Percentiles rank a stretch among this genome's conserved stretches.
phyloP scores from a whole-genome alignment of 2,888 invertebrate genomes.

The Chymomyza procnemis region DNA sequence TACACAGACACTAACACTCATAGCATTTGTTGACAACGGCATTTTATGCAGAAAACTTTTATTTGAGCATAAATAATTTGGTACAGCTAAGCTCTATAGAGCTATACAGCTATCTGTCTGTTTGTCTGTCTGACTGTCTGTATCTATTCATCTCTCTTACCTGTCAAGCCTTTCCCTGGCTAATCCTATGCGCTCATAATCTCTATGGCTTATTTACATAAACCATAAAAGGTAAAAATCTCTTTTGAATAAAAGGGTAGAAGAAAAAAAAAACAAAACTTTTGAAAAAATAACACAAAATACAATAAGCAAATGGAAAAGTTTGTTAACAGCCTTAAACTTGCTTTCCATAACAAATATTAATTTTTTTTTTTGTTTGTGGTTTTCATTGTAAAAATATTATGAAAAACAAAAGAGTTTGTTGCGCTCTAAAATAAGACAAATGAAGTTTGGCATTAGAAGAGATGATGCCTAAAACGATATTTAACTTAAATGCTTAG shows the following conservation, averaged over 20 bases:
- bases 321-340: slow-evolving; percentile 27
- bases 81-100: neutral
- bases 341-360: neutral
- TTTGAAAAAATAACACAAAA: neutral
- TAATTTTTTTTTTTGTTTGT: neutral
- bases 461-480: too few relatives aligned
- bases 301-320: slow-evolving; percentile 57
- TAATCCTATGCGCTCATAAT: neutral
- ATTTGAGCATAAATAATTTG: slow-evolving; percentile 1
- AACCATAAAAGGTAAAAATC: neutral
- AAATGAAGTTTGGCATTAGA: too few relatives aligned
- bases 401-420: neutral
- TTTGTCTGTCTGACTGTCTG: too few relatives aligned
- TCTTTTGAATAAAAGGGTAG: neutral
- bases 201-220: slow-evolving; percentile 9
- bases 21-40: slow-evolving; percentile 35
- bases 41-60: slow-evolving; percentile 38
- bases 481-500: too few relatives aligned
- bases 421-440: neutral
- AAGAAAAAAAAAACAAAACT: slow-evolving; percentile 1
- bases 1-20: slow-evolving; percentile 7
- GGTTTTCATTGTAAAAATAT: slow-evolving; percentile 10
- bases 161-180: neutral
- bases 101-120: neutral
- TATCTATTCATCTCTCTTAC: neutral